phyloP scores from a whole-genome alignment of 2,888 invertebrate species.

The Hypena proboscidalis region DNA sequence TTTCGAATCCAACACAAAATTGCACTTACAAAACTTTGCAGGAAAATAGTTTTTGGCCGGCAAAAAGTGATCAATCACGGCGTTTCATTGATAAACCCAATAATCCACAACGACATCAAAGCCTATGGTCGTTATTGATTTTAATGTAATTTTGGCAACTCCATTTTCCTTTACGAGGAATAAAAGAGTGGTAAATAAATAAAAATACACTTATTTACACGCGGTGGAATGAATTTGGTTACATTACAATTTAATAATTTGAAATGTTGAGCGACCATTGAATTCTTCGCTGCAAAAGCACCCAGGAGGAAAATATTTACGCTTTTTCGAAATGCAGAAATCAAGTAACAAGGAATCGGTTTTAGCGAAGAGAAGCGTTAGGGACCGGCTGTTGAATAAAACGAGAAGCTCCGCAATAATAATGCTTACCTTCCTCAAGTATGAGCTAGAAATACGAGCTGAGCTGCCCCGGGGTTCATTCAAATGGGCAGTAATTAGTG shows the following conservation, averaged over 20 bases:
- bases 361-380: constrained; percentile 78
- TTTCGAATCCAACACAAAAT: constrained; percentile 21
- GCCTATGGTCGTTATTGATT: constrained; percentile 30
- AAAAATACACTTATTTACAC: constrained; percentile 45
- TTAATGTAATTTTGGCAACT: constrained; percentile 22
- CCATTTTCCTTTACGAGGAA: constrained; percentile 14
- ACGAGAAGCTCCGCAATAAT: constrained; percentile 66
- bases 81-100: constrained; percentile 29
- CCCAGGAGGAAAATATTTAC: constrained; percentile 83
- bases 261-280: constrained; percentile 67
- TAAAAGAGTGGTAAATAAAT: constrained; percentile 33
- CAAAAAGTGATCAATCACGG: constrained; percentile 29
- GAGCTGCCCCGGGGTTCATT: constrained; percentile 46
- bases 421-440: constrained; percentile 73
- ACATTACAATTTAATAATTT: constrained; percentile 69
- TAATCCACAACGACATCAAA: constrained; percentile 28
- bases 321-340: constrained; percentile 84
- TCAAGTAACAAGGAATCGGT: constrained; percentile 85
- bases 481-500: constrained; percentile 35
- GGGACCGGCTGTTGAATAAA: constrained; percentile 77
- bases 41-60: constrained; percentile 16
- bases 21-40: constrained; percentile 25
- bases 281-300: constrained; percentile 77
- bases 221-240: constrained; percentile 39
- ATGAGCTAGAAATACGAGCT: constrained; percentile 63